phyloP scores from a whole-genome alignment of 2,888 invertebrate genomes.

The Tyria jacobaeae region DNA sequence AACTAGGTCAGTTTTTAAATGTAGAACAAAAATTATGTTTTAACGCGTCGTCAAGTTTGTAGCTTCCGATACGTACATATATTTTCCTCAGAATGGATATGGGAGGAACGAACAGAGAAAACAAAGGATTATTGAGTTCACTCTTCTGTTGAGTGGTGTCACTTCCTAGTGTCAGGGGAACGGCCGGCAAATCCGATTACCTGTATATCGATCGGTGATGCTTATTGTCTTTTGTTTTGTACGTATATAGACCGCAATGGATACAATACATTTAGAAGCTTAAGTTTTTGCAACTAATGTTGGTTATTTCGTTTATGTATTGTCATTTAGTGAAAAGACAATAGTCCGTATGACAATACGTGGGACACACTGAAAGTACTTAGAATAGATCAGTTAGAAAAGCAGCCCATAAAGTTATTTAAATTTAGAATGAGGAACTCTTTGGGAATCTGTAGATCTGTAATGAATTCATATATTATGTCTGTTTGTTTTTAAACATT shows the following conservation, averaged over 20 bases:
- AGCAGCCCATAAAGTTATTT: no score
- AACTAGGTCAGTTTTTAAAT: neutral
- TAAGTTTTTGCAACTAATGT: neutral
- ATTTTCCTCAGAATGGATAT: slow-evolving; percentile 44
- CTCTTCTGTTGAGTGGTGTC: slow-evolving; percentile 73
- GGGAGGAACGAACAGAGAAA: slow-evolving; percentile 53
- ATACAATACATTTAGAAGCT: no score
- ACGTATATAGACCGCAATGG: neutral
- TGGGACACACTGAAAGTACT: no score
- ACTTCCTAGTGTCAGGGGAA: slow-evolving; percentile 73
- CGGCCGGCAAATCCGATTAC: slow-evolving; percentile 73
- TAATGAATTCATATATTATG: no score
- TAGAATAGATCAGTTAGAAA: no score
- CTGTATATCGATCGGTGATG: slow-evolving; percentile 62
- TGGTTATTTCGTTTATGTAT: neutral
- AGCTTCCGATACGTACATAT: slow-evolving; percentile 22
- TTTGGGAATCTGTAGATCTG: no score
- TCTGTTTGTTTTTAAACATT: no score
- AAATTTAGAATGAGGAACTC: no score
- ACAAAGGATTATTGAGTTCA: slow-evolving; percentile 72
- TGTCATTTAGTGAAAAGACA: no score
- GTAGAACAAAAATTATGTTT: slow-evolving; percentile 21
- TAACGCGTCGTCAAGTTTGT: slow-evolving; percentile 26
- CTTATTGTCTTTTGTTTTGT: slow-evolving; percentile 56
- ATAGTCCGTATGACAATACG: no score